Conservation (phyloP, 1,140 invertebrate genomes). For the Caenorhabditis inopinata region DNA sequence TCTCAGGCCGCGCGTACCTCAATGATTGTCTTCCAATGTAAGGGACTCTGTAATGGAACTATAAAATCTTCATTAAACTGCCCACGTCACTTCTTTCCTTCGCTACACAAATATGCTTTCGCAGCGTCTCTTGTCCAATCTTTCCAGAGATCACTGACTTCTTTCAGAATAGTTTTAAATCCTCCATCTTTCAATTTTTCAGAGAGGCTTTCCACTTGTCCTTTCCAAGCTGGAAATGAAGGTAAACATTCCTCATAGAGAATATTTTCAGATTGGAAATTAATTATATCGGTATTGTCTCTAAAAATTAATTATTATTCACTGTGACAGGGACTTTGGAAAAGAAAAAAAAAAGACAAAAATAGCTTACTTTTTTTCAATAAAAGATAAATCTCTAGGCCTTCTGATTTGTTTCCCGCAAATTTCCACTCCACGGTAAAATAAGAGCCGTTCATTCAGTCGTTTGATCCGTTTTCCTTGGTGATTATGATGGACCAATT, state of each 20-base stretch:
- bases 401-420: not conserved
- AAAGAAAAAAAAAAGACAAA: not conserved
- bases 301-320: not conserved
- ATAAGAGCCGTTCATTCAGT: not conserved
- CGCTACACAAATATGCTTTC: not conserved
- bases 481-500: not conserved
- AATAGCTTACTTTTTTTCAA: not conserved
- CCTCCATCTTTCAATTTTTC: not conserved
- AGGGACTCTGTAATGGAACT: not conserved
- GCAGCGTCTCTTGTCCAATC: not conserved
- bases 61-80: no score
- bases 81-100: not conserved
- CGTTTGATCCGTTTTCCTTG: constrained; percentile 29
- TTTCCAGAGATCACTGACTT: not conserved
- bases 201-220: not conserved
- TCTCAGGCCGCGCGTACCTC: not conserved
- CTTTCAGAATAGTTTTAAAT: not conserved
- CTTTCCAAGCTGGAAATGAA: constrained; percentile 20
- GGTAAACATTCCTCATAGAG: constrained; percentile 23
- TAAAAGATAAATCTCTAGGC: not conserved
- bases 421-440: not conserved
- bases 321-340: not conserved
- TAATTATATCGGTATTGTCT: not conserved
- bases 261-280: not conserved
- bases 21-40: not conserved